A percentile compares a stretch with the other conserved stretches of the same genome.
Conservation (phyloP, 2,113 vertebrate species). For the Paedocypris sp. region DNA sequence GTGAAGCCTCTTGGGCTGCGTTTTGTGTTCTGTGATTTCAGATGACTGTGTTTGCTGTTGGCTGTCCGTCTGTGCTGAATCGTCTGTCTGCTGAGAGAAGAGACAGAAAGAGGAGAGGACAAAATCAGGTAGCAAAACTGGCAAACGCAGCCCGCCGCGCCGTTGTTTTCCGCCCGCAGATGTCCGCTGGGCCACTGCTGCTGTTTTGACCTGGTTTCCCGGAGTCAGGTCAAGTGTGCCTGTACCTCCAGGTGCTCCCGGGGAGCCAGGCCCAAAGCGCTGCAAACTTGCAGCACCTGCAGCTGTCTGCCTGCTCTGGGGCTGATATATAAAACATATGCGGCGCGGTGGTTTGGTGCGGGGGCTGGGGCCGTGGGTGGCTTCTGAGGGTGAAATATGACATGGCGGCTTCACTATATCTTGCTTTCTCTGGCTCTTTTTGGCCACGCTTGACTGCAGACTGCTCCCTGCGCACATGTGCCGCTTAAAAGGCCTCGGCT, state of each 20-base stretch:
- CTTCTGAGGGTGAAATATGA: background rate
- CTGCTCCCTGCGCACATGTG: constrained; percentile 7
- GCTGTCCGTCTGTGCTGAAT: constrained; percentile 78
- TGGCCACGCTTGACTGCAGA: constrained; percentile 15
- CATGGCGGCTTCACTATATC: constrained; percentile 13
- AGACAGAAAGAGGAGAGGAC: background rate
- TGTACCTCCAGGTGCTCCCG: constrained; percentile 9
- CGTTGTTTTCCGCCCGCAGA: background rate
- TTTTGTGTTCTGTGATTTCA: constrained; percentile 90
- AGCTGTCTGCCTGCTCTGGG: background rate
- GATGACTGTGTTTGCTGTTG: constrained; percentile 79
- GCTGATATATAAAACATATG: constrained; percentile 29
- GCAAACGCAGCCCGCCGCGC: background rate
- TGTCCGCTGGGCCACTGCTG: background rate
- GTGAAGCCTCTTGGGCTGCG: constrained; percentile 90
- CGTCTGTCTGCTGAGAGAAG: constrained; percentile 85
- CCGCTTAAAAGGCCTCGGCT: too few relatives aligned
- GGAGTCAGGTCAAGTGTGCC: background rate
- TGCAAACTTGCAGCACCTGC: constrained; percentile 23
- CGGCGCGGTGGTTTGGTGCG: background rate
- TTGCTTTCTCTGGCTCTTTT: constrained; percentile 8
- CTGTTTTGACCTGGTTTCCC: background rate
- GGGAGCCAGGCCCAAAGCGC: constrained; percentile 3
- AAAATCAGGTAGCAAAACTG: background rate
- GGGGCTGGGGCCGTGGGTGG: background rate